Conservation (phyloP, 2,797 vertebrate genomes). For the Stomatorhinus walkeri region DNA sequence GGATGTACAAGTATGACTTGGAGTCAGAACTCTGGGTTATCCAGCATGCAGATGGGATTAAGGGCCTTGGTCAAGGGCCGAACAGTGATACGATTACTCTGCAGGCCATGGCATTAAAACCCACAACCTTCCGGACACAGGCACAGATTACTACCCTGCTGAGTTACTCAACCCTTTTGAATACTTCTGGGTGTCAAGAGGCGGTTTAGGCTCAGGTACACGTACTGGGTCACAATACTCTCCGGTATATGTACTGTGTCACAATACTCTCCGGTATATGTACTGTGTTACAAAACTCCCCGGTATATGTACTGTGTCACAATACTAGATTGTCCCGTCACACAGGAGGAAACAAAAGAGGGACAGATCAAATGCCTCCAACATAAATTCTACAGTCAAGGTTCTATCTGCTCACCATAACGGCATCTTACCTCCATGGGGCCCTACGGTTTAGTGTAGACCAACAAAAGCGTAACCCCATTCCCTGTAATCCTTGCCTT, state of each 20-base stretch:
- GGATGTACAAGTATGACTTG: background rate
- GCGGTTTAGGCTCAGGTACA: background rate
- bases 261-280: background rate
- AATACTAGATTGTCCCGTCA: background rate
- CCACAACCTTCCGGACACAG: background rate
- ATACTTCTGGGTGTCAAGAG: background rate
- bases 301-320: background rate
- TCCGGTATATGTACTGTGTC: background rate
- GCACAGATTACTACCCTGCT: background rate
- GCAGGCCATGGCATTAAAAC: background rate
- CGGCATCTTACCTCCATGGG: background rate
- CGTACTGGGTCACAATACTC: background rate
- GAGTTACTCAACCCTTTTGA: background rate
- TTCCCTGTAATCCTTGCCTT: background rate
- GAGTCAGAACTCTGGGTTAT: background rate
- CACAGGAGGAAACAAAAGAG: background rate
- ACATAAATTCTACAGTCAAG: background rate
- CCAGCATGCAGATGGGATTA: background rate
- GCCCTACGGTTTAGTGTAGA: background rate
- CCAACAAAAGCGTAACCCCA: background rate
- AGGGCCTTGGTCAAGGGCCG: background rate
- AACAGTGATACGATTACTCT: constrained; percentile 1
- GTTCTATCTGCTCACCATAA: background rate
- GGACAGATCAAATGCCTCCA: background rate
- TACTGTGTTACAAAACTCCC: background rate